These are phyloP conservation scores for Odontocerum albicorne DNA, from an alignment of 2,888 invertebrate species.

Conservation along the genomic window DNA sequence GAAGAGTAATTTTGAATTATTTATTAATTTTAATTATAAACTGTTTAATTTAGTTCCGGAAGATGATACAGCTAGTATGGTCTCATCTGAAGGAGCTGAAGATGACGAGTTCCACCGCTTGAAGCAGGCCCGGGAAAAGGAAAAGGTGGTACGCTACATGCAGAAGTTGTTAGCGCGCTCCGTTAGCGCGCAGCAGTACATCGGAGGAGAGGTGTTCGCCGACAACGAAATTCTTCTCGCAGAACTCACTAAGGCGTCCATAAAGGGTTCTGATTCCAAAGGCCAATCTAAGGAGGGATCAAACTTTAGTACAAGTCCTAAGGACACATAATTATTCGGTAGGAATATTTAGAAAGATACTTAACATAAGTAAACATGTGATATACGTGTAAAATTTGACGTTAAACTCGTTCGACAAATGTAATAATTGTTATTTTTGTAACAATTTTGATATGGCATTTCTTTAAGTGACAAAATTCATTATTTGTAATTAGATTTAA, in stretches of 20 bases:
- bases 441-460: no score
- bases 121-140: conserved; percentile 67
- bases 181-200: conserved; percentile 54
- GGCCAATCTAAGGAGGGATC: not conserved
- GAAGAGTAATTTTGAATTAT: no score
- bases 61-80: conserved; percentile 31
- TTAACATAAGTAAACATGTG: conserved; percentile 2
- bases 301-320: conserved; percentile 15
- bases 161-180: conserved; percentile 64
- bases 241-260: conserved; percentile 28
- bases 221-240: conserved; percentile 33
- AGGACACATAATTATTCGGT: conserved; percentile 15
- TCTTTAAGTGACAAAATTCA: no score
- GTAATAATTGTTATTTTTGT: no score
- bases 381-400: not conserved
- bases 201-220: conserved; percentile 19
- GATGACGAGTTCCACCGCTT: conserved; percentile 73
- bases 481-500: no score
- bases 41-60: conserved; percentile 29
- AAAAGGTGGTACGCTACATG: conserved; percentile 63
- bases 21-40: no score
- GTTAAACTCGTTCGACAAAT: not conserved
- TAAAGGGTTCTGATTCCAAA: conserved; percentile 5
- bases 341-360: no score
- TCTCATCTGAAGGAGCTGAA: conserved; percentile 41